phyloP scores from a whole-genome alignment of 2,888 invertebrate species.

The Strigamia crassipes region DNA sequence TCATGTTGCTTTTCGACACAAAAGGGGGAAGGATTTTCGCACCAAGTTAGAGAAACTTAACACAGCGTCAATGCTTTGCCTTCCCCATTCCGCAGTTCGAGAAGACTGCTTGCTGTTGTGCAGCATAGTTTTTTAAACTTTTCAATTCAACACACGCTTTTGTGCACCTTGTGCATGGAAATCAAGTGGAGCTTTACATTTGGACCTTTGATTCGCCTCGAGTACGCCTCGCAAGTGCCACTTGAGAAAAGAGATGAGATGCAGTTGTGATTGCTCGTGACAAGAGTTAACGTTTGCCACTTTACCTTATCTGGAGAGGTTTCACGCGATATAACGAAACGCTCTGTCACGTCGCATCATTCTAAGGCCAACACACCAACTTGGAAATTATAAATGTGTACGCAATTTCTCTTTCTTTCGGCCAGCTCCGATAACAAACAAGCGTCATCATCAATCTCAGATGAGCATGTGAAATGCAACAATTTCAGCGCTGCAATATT shows the following conservation, averaged over 20 bases:
- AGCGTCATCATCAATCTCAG: neutral
- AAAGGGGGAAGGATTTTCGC: neutral
- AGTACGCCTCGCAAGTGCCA: conserved; percentile 10
- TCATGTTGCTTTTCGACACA: conserved; percentile 1
- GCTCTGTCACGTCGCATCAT: neutral
- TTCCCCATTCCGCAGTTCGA: neutral
- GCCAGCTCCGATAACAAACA: neutral
- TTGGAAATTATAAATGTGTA: neutral
- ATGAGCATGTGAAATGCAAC: neutral
- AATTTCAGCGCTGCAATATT: neutral
- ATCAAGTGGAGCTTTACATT: conserved; percentile 24
- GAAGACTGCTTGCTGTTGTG: neutral
- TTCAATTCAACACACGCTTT: conserved; percentile 10
- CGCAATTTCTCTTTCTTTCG: neutral
- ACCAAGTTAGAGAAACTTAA: neutral
- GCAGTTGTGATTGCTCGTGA: conserved; percentile 19
- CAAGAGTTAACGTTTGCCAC: conserved; percentile 34
- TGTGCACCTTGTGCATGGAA: conserved; percentile 30
- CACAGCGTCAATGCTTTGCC: neutral
- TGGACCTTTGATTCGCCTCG: conserved; percentile 33
- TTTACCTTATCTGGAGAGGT: neutral
- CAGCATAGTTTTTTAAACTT: neutral
- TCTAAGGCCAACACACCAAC: neutral
- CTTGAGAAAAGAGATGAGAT: conserved; percentile 25
- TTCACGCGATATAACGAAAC: neutral